phyloP scores from a whole-genome alignment of 2,113 vertebrate genomes.

The Myiozetetes cayanensis region DNA sequence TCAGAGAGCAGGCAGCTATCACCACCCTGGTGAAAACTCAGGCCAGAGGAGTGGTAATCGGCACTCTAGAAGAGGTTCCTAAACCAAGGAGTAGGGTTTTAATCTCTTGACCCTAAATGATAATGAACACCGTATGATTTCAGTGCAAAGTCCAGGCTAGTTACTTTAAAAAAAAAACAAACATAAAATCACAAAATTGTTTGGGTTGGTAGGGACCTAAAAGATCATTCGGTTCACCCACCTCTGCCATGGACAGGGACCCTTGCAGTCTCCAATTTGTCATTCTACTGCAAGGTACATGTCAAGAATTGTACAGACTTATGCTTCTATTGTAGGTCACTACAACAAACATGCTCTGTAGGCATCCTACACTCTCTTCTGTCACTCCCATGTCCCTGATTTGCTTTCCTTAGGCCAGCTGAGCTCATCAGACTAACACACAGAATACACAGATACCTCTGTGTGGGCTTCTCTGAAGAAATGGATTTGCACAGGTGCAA shows the following conservation, averaged over 20 bases:
- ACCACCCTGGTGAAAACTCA: neutral
- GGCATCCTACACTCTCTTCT: neutral
- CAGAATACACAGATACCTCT: neutral
- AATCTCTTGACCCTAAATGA: neutral
- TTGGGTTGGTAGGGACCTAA: neutral
- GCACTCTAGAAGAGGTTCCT: neutral
- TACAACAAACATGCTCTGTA: neutral
- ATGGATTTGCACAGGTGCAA: neutral
- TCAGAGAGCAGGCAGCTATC: neutral
- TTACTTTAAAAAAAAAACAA: neutral
- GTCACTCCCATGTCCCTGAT: too few species aligned
- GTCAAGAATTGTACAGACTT: neutral
- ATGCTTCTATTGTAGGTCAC: neutral
- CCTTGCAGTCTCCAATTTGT: neutral
- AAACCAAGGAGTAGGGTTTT: neutral
- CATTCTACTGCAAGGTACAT: neutral
- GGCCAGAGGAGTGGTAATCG: neutral
- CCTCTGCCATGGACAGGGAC: accelerated
- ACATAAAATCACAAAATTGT: neutral
- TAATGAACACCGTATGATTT: accelerated
- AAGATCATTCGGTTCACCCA: neutral
- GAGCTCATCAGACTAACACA: neutral
- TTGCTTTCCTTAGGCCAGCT: neutral
- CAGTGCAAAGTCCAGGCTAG: neutral
- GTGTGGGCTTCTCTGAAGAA: neutral